phyloP scores from a whole-genome alignment of 1,140 invertebrate genomes.

The Laodelphax striatellus region DNA sequence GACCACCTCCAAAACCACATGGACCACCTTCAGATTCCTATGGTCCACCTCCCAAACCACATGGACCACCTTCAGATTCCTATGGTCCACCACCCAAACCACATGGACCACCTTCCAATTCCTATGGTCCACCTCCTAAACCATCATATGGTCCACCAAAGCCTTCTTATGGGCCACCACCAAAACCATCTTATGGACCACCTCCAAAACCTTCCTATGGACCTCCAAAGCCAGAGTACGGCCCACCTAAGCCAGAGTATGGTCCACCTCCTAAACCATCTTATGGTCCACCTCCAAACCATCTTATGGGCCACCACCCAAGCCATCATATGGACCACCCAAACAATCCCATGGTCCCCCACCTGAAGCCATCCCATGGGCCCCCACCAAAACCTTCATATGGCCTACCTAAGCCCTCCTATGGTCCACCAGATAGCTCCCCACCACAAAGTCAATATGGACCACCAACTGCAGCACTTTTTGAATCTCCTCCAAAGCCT shows the following conservation, averaged over 20 bases:
- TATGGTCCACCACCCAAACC: constrained; percentile 23
- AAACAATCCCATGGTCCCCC: constrained; percentile 33
- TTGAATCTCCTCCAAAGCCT: constrained; percentile 20
- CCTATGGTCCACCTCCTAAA: constrained; percentile 28
- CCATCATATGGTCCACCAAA: constrained; percentile 20
- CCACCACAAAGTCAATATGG: constrained; percentile 23
- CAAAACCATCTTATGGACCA: constrained; percentile 23
- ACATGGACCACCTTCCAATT: constrained; percentile 30
- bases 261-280: constrained; percentile 31
- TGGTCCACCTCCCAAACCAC: constrained; percentile 29
- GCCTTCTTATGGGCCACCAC: constrained; percentile 28
- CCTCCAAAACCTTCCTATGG: constrained; percentile 24
- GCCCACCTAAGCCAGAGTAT: constrained; percentile 30
- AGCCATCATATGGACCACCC: constrained; percentile 26
- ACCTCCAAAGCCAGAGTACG: constrained; percentile 27
- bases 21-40: constrained; percentile 23
- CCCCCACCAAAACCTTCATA: constrained; percentile 28
- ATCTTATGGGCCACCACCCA: constrained; percentile 27
- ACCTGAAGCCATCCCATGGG: constrained; percentile 37
- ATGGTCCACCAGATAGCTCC: constrained; percentile 18
- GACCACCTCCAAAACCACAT: constrained; percentile 31
- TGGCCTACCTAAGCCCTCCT: constrained; percentile 32
- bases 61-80: constrained; percentile 26
- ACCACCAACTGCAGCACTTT: constrained; percentile 22
- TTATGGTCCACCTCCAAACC: constrained; percentile 31